Percentiles rank a stretch among this genome's conserved stretches.
Conservation (phyloP, 2,797 vertebrate species). For the Pipistrellus kuhlii region DNA sequence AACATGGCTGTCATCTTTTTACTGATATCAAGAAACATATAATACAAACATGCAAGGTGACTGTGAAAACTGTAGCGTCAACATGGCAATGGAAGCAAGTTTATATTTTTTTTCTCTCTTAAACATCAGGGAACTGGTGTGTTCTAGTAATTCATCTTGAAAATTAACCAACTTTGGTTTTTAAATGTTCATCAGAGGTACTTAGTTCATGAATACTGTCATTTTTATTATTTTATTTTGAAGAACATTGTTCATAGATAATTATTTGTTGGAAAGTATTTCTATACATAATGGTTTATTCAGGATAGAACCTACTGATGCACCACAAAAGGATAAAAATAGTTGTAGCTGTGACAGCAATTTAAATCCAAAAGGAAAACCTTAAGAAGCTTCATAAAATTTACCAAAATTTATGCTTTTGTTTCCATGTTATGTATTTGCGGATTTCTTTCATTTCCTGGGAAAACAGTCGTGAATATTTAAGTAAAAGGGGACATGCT, state of each 20-base stretch:
- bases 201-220: background rate
- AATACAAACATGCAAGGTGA: background rate
- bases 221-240: conserved; percentile 40
- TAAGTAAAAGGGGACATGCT: conserved; percentile 58
- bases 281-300: conserved; percentile 16
- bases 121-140: background rate
- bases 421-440: background rate
- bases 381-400: conserved; percentile 39
- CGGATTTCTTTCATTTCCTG: conserved; percentile 54
- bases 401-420: conserved; percentile 30
- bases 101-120: conserved; percentile 4
- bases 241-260: conserved; percentile 19
- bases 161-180: conserved; percentile 46
- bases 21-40: background rate
- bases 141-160: conserved; percentile 30
- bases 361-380: conserved; percentile 60
- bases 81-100: background rate
- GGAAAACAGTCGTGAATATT: conserved; percentile 24
- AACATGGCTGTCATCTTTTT: background rate
- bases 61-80: background rate
- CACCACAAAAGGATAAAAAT: conserved; percentile 2
- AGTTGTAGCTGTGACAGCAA: conserved; percentile 24
- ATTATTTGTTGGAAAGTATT: conserved; percentile 48
- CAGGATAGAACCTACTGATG: conserved; percentile 10
- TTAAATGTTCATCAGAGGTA: conserved; percentile 26